Conservation (phyloP, 2,888 invertebrate species). For the Balanococcus diminutus region DNA sequence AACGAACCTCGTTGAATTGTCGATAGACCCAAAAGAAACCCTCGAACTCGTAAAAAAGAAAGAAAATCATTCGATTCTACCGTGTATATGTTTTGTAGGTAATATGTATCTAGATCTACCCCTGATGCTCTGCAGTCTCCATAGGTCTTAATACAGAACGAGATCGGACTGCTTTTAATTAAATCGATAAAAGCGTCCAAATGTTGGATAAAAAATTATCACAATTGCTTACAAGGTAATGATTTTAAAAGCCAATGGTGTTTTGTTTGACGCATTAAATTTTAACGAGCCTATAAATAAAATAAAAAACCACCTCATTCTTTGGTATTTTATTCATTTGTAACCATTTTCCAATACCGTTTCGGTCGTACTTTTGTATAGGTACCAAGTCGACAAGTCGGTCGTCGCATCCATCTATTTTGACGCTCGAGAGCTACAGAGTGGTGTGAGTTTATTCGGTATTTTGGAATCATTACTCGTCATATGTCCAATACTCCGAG, state of each 20-base stretch:
- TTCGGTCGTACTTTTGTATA: not conserved
- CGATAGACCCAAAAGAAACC: not conserved
- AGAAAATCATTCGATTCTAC: not conserved
- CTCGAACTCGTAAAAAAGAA: not conserved
- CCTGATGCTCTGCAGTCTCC: not conserved
- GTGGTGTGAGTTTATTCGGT: not conserved
- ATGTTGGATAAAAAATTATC: constrained; percentile 28
- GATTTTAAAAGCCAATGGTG: constrained; percentile 18
- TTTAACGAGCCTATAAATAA: constrained; percentile 43
- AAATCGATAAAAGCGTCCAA: constrained; percentile 3
- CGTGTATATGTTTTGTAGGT: not conserved
- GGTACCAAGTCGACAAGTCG: not conserved
- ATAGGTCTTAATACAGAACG: not conserved
- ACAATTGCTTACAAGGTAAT: constrained; percentile 44
- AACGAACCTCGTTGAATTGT: not conserved
- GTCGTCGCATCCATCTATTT: not conserved
- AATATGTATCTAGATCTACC: no score
- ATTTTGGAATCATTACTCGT: not conserved
- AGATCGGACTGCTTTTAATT: not conserved
- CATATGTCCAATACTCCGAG: no score
- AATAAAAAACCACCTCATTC: constrained; percentile 2
- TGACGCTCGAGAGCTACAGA: not conserved
- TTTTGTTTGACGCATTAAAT: constrained; percentile 30
- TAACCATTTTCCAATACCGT: not conserved
- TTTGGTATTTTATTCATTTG: not conserved